A percentile compares a stretch with the other conserved stretches of the same genome.
phyloP scores from a whole-genome alignment of 2,888 invertebrate species.

The Meliscaeva auricollis region DNA sequence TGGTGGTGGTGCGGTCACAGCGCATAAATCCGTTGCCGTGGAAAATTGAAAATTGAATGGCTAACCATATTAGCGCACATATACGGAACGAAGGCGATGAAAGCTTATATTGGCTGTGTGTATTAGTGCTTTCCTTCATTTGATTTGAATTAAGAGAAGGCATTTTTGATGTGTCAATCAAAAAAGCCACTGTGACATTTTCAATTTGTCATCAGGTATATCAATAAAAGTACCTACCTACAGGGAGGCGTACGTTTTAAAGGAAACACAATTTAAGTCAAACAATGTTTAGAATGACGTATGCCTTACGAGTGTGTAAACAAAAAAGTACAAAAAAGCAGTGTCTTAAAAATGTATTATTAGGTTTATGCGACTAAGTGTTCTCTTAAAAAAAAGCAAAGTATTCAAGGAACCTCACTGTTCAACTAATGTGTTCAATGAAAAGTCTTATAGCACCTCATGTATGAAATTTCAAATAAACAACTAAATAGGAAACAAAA shows the following conservation, averaged over 20 bases:
- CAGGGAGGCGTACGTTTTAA: neutral
- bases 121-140: neutral
- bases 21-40: neutral
- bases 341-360: too few species aligned
- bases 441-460: too few species aligned
- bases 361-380: too few species aligned
- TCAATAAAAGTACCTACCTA: neutral
- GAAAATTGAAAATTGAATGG: conserved; percentile 15
- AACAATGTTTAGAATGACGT: too few species aligned
- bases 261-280: too few species aligned
- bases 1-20: neutral
- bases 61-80: conserved; percentile 12
- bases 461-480: too few species aligned
- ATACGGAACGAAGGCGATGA: neutral
- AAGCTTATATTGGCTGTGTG: neutral
- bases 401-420: too few species aligned
- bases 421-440: too few species aligned
- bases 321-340: too few species aligned
- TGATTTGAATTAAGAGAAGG: neutral
- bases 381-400: too few species aligned
- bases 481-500: too few species aligned
- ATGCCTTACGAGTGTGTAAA: too few species aligned
- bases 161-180: conserved; percentile 16
- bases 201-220: neutral
- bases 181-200: neutral